A percentile compares a stretch with the other conserved stretches of the same genome.
These are phyloP conservation scores for Micromys minutus DNA, from an alignment of 2,113 vertebrate species.

Conservation along the genomic window DNA sequence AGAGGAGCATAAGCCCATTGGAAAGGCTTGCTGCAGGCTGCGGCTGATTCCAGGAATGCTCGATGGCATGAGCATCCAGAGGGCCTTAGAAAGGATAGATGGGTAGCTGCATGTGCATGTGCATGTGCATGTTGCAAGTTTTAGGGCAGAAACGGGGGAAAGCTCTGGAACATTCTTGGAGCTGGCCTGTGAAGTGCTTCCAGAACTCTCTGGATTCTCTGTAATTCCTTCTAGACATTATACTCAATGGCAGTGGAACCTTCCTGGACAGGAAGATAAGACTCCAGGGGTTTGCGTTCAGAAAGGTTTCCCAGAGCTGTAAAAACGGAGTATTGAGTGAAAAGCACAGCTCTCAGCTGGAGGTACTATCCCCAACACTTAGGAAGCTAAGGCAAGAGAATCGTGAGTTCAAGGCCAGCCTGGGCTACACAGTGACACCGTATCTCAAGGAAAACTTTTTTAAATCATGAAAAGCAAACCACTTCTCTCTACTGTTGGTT, in stretches of 20 bases:
- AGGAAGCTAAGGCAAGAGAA: neutral
- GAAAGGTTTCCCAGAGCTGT: neutral
- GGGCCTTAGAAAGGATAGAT: neutral
- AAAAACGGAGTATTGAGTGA: neutral
- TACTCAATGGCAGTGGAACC: neutral
- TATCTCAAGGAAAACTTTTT: neutral
- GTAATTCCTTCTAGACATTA: neutral
- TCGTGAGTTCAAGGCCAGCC: neutral
- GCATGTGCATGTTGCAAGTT: neutral
- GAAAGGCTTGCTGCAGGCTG: neutral
- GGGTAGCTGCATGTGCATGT: constrained; percentile 32
- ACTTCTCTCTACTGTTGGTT: neutral
- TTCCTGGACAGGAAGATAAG: neutral
- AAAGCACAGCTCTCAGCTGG: neutral
- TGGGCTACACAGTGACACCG: neutral
- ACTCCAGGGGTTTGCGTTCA: neutral
- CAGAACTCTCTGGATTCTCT: constrained; percentile 1
- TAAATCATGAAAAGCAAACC: neutral
- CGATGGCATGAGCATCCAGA: neutral
- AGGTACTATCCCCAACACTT: neutral
- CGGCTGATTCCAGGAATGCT: neutral
- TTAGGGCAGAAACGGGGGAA: neutral
- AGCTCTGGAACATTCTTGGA: neutral
- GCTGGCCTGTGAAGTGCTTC: neutral
- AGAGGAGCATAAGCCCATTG: neutral